Base-by-base conservation (phyloP, 1,140 invertebrate genomes). In the Thaumetopoea pityocampa region DNA sequence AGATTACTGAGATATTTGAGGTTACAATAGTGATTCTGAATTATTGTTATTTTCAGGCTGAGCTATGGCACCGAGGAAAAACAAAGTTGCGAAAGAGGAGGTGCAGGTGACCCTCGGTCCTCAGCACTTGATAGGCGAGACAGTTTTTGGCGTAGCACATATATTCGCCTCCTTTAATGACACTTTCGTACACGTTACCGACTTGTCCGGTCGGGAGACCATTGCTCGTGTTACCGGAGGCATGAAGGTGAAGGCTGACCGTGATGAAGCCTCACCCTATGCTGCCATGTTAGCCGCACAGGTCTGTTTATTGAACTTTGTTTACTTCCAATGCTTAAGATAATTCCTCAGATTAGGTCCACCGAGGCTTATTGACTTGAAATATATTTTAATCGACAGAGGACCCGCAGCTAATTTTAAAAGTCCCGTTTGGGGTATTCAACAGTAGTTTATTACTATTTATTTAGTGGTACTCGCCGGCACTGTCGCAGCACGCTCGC, bases 241-340 rank as follows among this genome's bases (percentile, higher is more conserved):
- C 44, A 99, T 99, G 98, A 99, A 99, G 88, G 98, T 99, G 0
- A 99, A 99, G 86, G 98, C 98, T 68, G 98, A 99, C 88, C 92
- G 98, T 89, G 98, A 99, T 88, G 98, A 99, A 87, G 96, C 98
- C 61, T 99, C 98, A 15, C 98, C 98, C 7, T 99, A 99, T 73
- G 98, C 98, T 77, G 98, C 98, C 92, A 99, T 99, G 98, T 98
- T 99, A 87, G 98, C 98, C 74, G 98, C 98, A 54, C 98, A 99
- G 89, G 94, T 95, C 36, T 38, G 41, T 67, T 44, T 48, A 22
- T 40, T 40, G n/a, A 33, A n/a, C 15, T 35, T 12, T 9, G n/a
- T 24, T 19, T 26, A 27, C n/a, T n/a, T n/a, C n/a, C n/a, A n/a
- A n/a, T 32, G 23, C 11, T 7, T 26, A 14, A 37, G 0, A 2